These are phyloP conservation scores for Sebastes iracundus DNA, from an alignment of 2,797 vertebrate genomes.

Conservation along the genomic window DNA sequence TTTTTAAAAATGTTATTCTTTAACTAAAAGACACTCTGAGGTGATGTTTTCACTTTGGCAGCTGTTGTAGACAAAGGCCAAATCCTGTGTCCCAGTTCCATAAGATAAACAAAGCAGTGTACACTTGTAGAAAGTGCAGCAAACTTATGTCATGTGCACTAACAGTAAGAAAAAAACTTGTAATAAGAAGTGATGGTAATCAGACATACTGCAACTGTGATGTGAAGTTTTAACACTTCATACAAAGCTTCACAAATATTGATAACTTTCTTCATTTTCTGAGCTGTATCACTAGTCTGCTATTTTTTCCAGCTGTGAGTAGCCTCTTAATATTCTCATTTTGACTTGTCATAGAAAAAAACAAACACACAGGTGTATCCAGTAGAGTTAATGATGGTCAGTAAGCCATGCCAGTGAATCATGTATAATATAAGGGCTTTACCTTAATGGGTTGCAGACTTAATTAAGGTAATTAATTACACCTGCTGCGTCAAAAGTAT, in stretches of 20 bases:
- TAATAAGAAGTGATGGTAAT: too few species aligned
- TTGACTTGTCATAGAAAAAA: not conserved
- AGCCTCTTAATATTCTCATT: too few species aligned
- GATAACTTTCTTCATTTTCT: not conserved
- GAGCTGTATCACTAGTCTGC: not conserved
- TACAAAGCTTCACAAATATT: not conserved
- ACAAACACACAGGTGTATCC: not conserved
- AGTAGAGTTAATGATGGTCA: not conserved
- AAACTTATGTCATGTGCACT: not conserved
- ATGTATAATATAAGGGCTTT: too few species aligned
- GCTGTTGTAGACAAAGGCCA: not conserved
- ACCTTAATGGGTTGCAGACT: not conserved
- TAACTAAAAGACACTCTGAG: not conserved
- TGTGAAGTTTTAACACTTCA: not conserved
- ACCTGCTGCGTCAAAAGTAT: not conserved
- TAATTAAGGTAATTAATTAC: not conserved
- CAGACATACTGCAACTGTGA: not conserved
- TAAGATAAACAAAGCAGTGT: not conserved
- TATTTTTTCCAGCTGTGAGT: not conserved
- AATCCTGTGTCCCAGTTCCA: not conserved
- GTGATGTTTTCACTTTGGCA: not conserved
- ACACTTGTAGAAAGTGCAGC: not conserved
- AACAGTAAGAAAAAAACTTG: not conserved
- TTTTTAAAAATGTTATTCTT: not conserved
- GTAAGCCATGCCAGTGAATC: not conserved